These are phyloP conservation scores for Mionectes olivaceus DNA, from an alignment of 2,797 vertebrate genomes.

Conservation along the genomic window DNA sequence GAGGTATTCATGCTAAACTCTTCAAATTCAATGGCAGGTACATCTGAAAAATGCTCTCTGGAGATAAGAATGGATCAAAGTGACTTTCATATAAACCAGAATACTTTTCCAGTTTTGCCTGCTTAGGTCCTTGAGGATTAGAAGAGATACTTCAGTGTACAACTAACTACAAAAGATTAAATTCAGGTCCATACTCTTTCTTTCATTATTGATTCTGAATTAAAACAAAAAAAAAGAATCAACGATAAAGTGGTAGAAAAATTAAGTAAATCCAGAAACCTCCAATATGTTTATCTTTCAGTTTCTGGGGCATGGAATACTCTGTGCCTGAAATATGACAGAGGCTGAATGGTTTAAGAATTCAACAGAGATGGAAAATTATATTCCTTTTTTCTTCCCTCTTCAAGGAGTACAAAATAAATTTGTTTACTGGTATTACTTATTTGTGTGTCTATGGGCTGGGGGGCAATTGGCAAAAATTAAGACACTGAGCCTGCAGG, in stretches of 20 bases:
- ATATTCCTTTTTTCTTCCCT: not conserved
- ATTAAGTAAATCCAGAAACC: not conserved
- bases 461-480: not conserved
- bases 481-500: not conserved
- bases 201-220: not conserved
- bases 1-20: not conserved
- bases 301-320: not conserved
- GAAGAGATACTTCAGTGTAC: not conserved
- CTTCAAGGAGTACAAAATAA: not conserved
- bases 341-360: not conserved
- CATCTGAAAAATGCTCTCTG: not conserved
- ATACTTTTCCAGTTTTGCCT: not conserved
- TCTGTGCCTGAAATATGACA: not conserved
- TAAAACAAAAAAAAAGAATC: not conserved
- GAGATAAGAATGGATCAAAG: constrained; percentile 1
- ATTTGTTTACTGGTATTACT: not conserved
- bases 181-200: not conserved
- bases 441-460: not conserved
- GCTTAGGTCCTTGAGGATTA: not conserved
- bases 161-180: not conserved
- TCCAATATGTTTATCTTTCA: not conserved
- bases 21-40: not conserved
- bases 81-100: not conserved
- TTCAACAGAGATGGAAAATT: not conserved
- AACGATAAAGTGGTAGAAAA: not conserved